Evolutionary conservation across 2,797 vertebrate genomes (phyloP), one percentile per base, ranked within the genome.

Genomic region (Enteromius radiatus): DNA sequence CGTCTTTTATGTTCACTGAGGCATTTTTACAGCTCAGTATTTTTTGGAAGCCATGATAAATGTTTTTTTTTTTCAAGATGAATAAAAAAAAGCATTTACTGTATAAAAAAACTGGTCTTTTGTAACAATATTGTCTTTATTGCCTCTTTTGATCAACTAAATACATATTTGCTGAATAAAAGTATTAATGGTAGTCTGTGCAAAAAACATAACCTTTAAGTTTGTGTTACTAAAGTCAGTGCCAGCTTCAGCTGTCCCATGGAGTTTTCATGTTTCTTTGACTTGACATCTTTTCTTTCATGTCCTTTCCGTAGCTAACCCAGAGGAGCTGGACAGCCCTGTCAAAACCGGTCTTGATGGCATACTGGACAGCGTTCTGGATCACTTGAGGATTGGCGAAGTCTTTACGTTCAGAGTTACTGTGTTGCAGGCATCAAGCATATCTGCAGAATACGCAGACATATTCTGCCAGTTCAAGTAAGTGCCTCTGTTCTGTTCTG

Each of bases 381-480:
- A 98, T 85, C 97, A 97, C 87, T 93, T 99, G 83, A 95, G 90
- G 87, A 93, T 99, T 31, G 97, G 97, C 59, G 95, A 94, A 49
- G 92, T 96, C 79, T 99, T 99, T 85, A 99, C 98, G 43, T 99
- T 99, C 93, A 96, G 97, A 0, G 98, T 99, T 88, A 99, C 98
- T 0, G 97, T 99, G 82, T 93, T 99, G 76, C 98, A 99, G 87
- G 98, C 98, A 0, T 98, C 97, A 84, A 98, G 97, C 91, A 99
- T 99, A 93, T 97, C 98, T 0, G 96, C 97, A 0, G 97, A 99
- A 92, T 99, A 99, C 0, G 97, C 97, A 0, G 97, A 99, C 89
- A 98, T 99, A 92, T 99, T 99, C 93, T 99, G 98, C 92, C 98
- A 99, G 93, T 99, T 99, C 92, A 99, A 99, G 98, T 99, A 87